Base-by-base conservation (phyloP, 2,888 invertebrate genomes). In the Maniola hyperantus region DNA sequence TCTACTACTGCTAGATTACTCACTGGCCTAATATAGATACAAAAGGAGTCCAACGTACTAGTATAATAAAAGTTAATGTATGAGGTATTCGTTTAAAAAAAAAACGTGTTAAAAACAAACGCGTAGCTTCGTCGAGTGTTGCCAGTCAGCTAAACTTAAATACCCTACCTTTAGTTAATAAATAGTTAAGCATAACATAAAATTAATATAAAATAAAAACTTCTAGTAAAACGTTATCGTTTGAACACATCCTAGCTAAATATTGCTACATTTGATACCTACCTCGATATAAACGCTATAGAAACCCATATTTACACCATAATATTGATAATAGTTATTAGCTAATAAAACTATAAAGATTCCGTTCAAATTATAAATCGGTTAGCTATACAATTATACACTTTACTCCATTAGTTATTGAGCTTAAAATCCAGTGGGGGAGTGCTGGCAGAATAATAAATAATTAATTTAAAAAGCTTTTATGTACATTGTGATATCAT, bases 231-330 rank as follows among this genome's bases (percentile, higher is more conserved):
- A 82, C 80, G 79, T 83, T 36, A 83, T 85, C 82, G 82, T 87
- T 85, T 89, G 91, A 91, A 92, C 91, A 89, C 90, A 88, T 89
- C 89, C 90, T 91, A 92, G 85, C 89, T 91, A 91, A 81, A 84
- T 88, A 89, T 89, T 85, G 87, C 89, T 90, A 91, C 82, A 74
- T 73, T 77, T 78, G 80, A 81, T 80, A 81, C 75, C 83, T 86
- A 87, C 79, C 75, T 82, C 78, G 80, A 86, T 89, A 90, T 80
- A 88, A 88, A 88, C 83, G 83, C 83, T 86, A 86, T 78, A 79
- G 82, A 84, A 83, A 26, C 83, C 81, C 77, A 78, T 76, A 88
- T 89, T 82, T 89, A 89, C 88, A 89, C 79, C 81, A 78, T 48
- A 18, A 78, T 48, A 18, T 39, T 11, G 18, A 18, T 54, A 54